Percentiles rank a stretch among this genome's conserved stretches.
Evolutionary conservation across 1,140 invertebrate genomes (phyloP).

Genomic region (Brachionus rubens): DNA sequence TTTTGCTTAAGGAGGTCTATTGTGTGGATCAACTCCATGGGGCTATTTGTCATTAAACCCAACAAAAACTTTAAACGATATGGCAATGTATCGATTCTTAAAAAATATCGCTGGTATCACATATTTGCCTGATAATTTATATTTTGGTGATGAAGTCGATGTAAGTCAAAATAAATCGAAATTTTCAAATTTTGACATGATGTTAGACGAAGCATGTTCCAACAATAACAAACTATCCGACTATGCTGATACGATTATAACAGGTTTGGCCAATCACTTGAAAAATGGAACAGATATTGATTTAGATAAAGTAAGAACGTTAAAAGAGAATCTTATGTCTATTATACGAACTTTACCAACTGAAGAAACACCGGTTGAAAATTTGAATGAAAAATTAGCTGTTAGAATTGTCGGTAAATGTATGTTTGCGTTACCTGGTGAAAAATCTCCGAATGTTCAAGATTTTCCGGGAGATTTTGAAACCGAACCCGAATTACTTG

Average conservation of each 20-base stretch:
- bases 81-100: conserved; percentile 2
- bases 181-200: background rate
- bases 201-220: background rate
- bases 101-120: background rate
- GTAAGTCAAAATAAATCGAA: background rate
- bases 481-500: background rate
- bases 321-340: background rate
- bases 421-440: background rate
- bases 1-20: no score
- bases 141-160: background rate
- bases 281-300: background rate
- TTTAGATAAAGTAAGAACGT: background rate
- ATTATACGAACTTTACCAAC: background rate
- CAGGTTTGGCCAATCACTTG: background rate
- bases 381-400: background rate
- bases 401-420: conserved; percentile 13
- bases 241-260: background rate
- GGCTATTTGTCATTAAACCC: conserved; percentile 11
- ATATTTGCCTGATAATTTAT: background rate
- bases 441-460: conserved; percentile 9
- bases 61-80: background rate
- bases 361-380: background rate
- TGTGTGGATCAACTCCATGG: conserved; percentile 36
- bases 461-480: conserved; percentile 44
- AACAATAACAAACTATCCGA: background rate